Evolutionary conservation across 2,888 invertebrate genomes (phyloP).

Genomic region (Eumerus sabulonum): DNA sequence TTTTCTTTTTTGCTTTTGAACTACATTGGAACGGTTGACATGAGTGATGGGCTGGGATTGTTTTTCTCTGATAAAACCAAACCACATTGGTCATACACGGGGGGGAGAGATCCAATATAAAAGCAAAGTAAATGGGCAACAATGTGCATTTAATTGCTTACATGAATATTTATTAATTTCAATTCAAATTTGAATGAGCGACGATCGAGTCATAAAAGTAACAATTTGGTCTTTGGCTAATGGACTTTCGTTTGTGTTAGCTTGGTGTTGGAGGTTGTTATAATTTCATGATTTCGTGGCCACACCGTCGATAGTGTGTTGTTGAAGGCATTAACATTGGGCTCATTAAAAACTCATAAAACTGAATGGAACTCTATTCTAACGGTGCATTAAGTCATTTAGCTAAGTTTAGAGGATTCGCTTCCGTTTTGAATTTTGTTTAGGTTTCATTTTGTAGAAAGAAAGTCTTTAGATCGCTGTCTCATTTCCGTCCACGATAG

Average conservation of each 20-base stretch:
- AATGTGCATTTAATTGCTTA: conserved; percentile 42
- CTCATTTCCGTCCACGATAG: too few relatives aligned
- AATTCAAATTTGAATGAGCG: conserved; percentile 32
- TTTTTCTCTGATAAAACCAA: conserved; percentile 34
- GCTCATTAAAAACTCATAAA: conserved; percentile 59
- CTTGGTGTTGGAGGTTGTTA: conserved; percentile 34
- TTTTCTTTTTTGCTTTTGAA: too few relatives aligned
- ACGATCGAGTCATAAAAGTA: conserved; percentile 36
- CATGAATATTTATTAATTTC: conserved; percentile 64
- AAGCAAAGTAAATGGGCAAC: not conserved
- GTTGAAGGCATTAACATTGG: conserved; percentile 46
- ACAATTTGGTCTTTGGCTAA: conserved; percentile 36
- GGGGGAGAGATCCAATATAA: not conserved
- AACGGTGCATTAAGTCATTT: conserved; percentile 30
- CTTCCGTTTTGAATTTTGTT: conserved; percentile 17
- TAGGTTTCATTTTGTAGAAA: too few relatives aligned
- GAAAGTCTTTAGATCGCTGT: too few relatives aligned
- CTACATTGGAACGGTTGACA: conserved; percentile 17
- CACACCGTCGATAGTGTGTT: conserved; percentile 12
- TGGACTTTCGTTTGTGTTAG: too few relatives aligned
- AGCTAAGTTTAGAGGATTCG: conserved; percentile 9
- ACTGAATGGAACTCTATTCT: conserved; percentile 20
- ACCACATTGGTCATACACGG: conserved; percentile 20
- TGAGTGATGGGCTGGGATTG: conserved; percentile 39
- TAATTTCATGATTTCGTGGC: conserved; percentile 39